Evolutionary conservation across 2,797 vertebrate species (phyloP), one percentile per base, ranked within the genome.

Genomic region (Argyrosomus regius): DNA sequence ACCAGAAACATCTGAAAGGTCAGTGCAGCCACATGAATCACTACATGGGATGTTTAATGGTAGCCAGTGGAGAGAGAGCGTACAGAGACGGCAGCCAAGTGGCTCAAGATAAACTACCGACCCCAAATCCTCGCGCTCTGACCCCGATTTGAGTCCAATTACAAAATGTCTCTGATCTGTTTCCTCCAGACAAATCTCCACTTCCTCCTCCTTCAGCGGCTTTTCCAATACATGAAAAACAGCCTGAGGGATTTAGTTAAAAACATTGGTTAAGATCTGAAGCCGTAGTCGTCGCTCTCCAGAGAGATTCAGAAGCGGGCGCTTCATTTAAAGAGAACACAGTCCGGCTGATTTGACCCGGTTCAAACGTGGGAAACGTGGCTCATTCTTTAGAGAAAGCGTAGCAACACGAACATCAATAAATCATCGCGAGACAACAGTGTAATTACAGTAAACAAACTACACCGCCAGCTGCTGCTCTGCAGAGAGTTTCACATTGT

Each of bases 1-100:
- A 98, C 93, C 97, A 98, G 77, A 99, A 95, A 58, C 97, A 98
- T 75, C 92, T 98, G 49, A 98, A 97, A 97, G 98, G 98, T 99
- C 93, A 79, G 91, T 57, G 18, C 31, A 9, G 6, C 16, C 67
- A 3, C 71, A 39, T 2, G 24, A 45, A 54, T 46, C 5, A 5
- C 22, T 5, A 11, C 62, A 9, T 4, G 5, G 60, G 60, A 41
- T 85, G 79, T 75, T 72, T 24, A 78, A 14, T 10, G 6, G 50
- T 53, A 26, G 60, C 62, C 11, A 4, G 4, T 0, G 9, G 67
- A 53, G 69, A 78, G 67, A 53, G 66, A 76, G 20, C 3, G 39
- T 26, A 6, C 41, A 41, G 45, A 64, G 46, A 54, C 18, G 3
- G 65, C 45, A 50, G 77, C 66, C 71, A 56, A 81, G 66, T 41